phyloP scores from a whole-genome alignment of 2,113 vertebrate species.

The Poecilia latipinna region DNA sequence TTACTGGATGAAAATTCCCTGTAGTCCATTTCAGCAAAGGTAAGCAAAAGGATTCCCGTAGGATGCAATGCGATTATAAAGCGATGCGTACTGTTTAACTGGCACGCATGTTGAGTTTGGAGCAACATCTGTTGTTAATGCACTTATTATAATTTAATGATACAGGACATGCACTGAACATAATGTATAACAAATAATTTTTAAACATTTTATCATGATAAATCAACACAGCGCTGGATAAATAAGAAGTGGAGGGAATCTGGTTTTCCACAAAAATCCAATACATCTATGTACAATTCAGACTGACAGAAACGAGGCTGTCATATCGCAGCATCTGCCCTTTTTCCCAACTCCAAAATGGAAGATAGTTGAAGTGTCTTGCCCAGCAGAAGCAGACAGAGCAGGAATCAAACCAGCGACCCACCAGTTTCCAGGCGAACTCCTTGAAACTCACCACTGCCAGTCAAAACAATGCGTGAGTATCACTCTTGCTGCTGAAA shows the following conservation, averaged over 20 bases:
- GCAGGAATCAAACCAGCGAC: too few species aligned
- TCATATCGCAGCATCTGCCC: too few species aligned
- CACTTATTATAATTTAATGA: background rate
- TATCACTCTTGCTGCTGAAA: background rate
- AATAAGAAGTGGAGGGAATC: background rate
- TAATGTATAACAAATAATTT: background rate
- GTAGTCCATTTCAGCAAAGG: slow-evolving; percentile 47
- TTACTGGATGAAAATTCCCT: slow-evolving; percentile 58
- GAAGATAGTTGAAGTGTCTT: too few species aligned
- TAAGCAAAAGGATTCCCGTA: slow-evolving; percentile 21
- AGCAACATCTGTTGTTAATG: background rate
- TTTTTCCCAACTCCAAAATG: too few species aligned
- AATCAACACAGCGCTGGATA: background rate
- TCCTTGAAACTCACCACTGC: too few species aligned
- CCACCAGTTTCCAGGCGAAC: too few species aligned
- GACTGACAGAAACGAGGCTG: too few species aligned
- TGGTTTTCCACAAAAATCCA: background rate
- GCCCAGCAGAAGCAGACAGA: too few species aligned
- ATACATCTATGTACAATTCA: background rate
- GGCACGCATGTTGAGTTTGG: slow-evolving; percentile 5
- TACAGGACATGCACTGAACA: background rate
- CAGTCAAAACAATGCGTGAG: too few species aligned
- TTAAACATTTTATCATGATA: background rate
- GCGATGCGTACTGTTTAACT: slow-evolving; percentile 34
- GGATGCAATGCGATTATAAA: slow-evolving; percentile 37